Base-by-base conservation (phyloP, 30 jellyfish, hydroid and myxozoan species). In the Hydractinia echinata region DNA sequence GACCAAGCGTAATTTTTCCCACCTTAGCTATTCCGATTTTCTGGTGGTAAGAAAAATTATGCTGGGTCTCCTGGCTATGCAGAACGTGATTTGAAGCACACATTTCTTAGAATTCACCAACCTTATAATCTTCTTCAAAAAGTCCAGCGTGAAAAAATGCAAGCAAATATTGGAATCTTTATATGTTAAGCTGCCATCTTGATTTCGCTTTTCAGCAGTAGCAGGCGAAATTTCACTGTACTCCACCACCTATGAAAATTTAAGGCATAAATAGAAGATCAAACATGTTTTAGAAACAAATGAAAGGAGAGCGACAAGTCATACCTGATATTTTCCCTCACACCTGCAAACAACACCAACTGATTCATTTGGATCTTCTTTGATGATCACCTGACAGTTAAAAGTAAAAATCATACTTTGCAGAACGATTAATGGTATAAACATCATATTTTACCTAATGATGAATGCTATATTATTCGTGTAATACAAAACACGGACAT, bases 261-360 rank as follows among this genome's bases (percentile, higher is more conserved):
- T 39, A 73, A 21, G 21, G 54, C 18, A 64, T 13, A 64, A 64
- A 30, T 30, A 30, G 2, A 13, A 64, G 19, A 13, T 64, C 39
- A n/a, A 6, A 58, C 69, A 58, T 11, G 19, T 58, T 58, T 58
- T 11, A 58, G 19, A 58, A 58, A 0, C 19, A 11, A 16, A 58
- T 0, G 18, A 3, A 1, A n/a, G 54, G 79, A 20, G 3, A n/a
- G 55, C 72, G 52, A 8, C 14, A 20, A 8, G 16, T 5, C 68
- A 53, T 79, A 95, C 99, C 90, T 90, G 95, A 74, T 73, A 85
- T 79, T 86, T 95, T 67, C 96, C 96, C 55, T 84, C 89, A 76
- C 90, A 82, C 84, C 76, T 86, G 85, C 98, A 86, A 51, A 90
- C 96, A 4, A 95, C 98, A 52, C 99, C 99, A 54, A 95, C 96